A percentile compares a stretch with the other conserved stretches of the same genome.
These are phyloP conservation scores for Epizoanthus illoricatus DNA, from an alignment of 92 coral and sea anemone species.

Conservation along the genomic window DNA sequence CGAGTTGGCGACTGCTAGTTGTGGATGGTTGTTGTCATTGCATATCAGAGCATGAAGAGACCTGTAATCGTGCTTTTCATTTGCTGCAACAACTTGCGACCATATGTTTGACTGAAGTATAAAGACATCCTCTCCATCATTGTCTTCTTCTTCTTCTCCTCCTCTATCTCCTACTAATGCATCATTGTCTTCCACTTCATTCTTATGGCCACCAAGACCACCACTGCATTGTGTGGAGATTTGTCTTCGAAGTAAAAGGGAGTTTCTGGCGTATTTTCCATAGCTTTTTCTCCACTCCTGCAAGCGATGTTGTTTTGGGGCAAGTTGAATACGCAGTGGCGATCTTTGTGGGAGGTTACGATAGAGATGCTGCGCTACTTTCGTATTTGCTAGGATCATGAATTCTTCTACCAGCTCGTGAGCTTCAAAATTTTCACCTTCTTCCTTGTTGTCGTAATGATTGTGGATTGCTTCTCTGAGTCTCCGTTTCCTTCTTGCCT, in stretches of 20 bases:
- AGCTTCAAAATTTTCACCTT: conserved; percentile 57
- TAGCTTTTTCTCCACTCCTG: conserved; percentile 71
- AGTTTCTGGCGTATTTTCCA: conserved; percentile 52
- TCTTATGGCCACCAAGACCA: neutral
- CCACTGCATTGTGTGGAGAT: neutral
- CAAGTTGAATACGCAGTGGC: conserved; percentile 72
- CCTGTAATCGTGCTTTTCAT: conserved; percentile 24
- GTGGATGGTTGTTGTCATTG: conserved; percentile 71
- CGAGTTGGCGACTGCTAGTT: conserved; percentile 66
- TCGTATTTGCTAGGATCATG: conserved; percentile 85
- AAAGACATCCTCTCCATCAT: conserved; percentile 28
- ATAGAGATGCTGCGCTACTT: conserved; percentile 59
- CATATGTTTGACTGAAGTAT: conserved; percentile 54
- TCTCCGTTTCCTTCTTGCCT: conserved; percentile 57
- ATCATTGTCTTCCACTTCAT: neutral
- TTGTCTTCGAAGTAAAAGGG: conserved; percentile 39
- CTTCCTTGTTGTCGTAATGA: conserved; percentile 55
- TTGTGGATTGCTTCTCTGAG: conserved; percentile 67
- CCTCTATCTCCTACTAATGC: neutral
- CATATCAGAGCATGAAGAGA: conserved; percentile 58
- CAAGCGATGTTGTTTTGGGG: conserved; percentile 74
- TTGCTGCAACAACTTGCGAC: conserved; percentile 56
- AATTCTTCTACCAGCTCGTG: conserved; percentile 92
- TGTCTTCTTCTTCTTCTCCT: neutral
- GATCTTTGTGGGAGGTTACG: conserved; percentile 44